phyloP scores from a whole-genome alignment of 2,888 invertebrate genomes.

The Aradus depressus region DNA sequence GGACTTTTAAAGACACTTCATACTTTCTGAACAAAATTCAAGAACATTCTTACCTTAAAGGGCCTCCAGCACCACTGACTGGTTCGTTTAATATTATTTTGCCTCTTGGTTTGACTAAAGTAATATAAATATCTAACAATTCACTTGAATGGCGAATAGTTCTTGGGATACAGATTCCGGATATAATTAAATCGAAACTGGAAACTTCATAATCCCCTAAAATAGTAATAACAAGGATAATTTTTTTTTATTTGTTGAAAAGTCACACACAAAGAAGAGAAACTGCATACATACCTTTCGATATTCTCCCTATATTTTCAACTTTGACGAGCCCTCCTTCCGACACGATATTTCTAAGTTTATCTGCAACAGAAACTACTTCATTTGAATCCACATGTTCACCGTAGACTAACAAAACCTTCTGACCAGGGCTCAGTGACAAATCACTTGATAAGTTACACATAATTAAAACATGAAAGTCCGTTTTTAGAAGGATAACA shows the following conservation, averaged over 20 bases:
- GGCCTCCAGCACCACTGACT: conserved; percentile 32
- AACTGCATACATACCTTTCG: conserved; percentile 22
- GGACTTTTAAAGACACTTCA: neutral
- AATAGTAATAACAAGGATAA: neutral
- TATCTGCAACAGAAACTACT: conserved; percentile 13
- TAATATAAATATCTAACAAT: conserved; percentile 46
- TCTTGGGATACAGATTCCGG: conserved; percentile 41
- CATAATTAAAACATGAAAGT: no score
- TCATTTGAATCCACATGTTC: conserved; percentile 10
- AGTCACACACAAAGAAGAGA: neutral
- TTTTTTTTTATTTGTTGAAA: neutral
- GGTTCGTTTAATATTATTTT: conserved; percentile 44
- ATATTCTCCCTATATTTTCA: conserved; percentile 22
- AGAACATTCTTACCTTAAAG: conserved; percentile 6
- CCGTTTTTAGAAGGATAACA: no score
- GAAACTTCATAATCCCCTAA: conserved; percentile 43
- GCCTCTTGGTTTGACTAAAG: conserved; percentile 52
- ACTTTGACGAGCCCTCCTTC: conserved; percentile 19
- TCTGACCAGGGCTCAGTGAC: conserved; percentile 10
- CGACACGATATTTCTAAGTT: conserved; percentile 13
- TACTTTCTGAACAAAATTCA: neutral
- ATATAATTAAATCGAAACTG: conserved; percentile 50
- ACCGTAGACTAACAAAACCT: conserved; percentile 20
- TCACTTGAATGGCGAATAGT: conserved; percentile 38
- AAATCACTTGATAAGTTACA: neutral